Evolutionary conservation across 2,113 vertebrate genomes (phyloP), one percentile per base, ranked within the genome.

Genomic region (Nansenia antarctica): DNA sequence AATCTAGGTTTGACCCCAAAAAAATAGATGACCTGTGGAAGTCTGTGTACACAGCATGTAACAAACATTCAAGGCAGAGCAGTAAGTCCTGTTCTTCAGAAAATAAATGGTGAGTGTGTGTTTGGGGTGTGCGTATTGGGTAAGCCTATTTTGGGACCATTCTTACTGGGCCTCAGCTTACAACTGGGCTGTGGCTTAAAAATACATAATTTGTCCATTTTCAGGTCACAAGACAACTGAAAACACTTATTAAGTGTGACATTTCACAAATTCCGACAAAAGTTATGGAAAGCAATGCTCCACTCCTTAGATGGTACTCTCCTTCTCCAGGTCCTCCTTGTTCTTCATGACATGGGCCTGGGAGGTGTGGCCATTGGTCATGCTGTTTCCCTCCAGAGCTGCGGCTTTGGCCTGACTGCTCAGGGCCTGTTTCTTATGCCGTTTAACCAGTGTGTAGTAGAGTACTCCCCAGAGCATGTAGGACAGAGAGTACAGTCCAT

Each of bases 221-320:
- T 15, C 18, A 15, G 39, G 39, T 20, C 4, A 49, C 45, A 15
- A 49, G 20, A 49, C 14, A 49, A 1, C 45, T 7, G 6, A 20
- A n/a, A 9, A 49, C 45, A n/a, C n/a, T 49, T 49, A n/a, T n/a
- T n/a, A 49, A 14, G 12, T 45, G 54, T 12, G 62, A 18, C 1
- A 9, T 15, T 5, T 2, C 39, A 35, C 49, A 59, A 26, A n/a
- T n/a, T n/a, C n/a, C n/a, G n/a, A n/a, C n/a, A n/a, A n/a, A n/a
- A n/a, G n/a, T n/a, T n/a, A n/a, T n/a, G n/a, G n/a, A n/a, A n/a
- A n/a, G n/a, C n/a, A n/a, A n/a, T n/a, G n/a, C n/a, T 18, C 26
- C 30, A 66, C 14, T 67, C 15, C n/a, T 89, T 77, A 92, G 74
- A 92, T 88, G 6, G 86, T 89, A 30, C 87, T 91, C 69, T 92